These are phyloP conservation scores for Cercopithecus diana DNA, from an alignment of 2,797 vertebrate genomes.

Conservation along the genomic window DNA sequence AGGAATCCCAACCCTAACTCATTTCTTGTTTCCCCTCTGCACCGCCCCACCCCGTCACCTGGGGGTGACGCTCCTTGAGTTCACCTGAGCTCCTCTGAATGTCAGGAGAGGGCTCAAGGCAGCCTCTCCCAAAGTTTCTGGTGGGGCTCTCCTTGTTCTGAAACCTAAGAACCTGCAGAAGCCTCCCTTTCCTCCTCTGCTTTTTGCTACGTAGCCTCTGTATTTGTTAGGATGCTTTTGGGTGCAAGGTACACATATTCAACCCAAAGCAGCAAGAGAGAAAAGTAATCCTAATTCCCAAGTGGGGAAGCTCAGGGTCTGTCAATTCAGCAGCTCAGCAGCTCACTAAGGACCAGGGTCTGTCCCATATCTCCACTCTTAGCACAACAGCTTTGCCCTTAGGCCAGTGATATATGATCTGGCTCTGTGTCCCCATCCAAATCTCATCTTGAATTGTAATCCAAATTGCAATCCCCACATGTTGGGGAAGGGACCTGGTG, in stretches of 20 bases:
- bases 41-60: rapidly evolving
- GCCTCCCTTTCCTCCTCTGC: too few relatives aligned
- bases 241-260: background rate
- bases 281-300: background rate
- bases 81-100: background rate
- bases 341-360: rapidly evolving
- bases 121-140: background rate
- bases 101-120: too few relatives aligned
- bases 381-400: background rate
- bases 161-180: background rate
- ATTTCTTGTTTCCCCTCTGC: background rate
- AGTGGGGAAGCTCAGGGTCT: background rate
- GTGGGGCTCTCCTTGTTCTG: background rate
- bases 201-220: background rate
- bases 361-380: background rate
- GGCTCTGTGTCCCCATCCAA: too few relatives aligned
- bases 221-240: background rate
- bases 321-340: background rate
- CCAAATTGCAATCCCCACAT: too few relatives aligned
- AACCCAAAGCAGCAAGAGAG: background rate
- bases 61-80: background rate
- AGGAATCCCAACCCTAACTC: background rate
- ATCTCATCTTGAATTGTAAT: too few relatives aligned
- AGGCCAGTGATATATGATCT: background rate
- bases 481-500: too few relatives aligned